Base-by-base conservation (phyloP, 2,113 vertebrate genomes). In the Aegithalos caudatus region DNA sequence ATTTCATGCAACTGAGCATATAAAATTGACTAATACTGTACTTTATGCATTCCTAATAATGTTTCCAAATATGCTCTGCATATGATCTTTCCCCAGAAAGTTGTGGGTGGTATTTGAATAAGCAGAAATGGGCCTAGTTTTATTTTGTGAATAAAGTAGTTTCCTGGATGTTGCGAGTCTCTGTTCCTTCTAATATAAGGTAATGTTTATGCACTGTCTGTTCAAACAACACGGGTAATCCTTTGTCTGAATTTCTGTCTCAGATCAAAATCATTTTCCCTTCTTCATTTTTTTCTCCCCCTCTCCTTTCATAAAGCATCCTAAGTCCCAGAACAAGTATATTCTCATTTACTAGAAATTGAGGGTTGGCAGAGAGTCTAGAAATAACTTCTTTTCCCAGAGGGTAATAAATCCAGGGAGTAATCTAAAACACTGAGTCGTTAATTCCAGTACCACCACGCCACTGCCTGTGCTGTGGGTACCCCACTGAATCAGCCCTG, bases 11-110 rank as follows among this genome's bases (percentile, higher is more conserved):
- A 98, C 98, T 96, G 96, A 98, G 98, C 98, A 98, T 98, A 98
- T 98, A 98, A 98, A 98, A 98, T 98, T 98, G 98, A 98, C 98
- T 98, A 98, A 98, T 98, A 98, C 97, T 98, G 97, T 98, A 98
- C 97, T 98, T 98, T 98, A 98, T 98, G 98, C 98, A 98, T 98
- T 97, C 98, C 98, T 98, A 98, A 98, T 98, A 98, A 98, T 97
- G 98, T 97, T 98, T 98, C 98, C 97, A 98, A 98, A 98, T 98
- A 97, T 96, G 95, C 97, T 97, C 87, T 95, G 97, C 95, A 96
- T 98, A 98, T 97, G 98, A 97, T 98, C 97, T 96, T 98, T 97
- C 96, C 93, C 94, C 93, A 97, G 97, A 98, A 98, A 98, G 95
- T 97, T 98, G 98, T 97, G 97, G 97, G 97, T 98, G 97, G 97